These are phyloP conservation scores for Drosophila bipectinata DNA, from an alignment of 1,140 invertebrate species.

Conservation along the genomic window DNA sequence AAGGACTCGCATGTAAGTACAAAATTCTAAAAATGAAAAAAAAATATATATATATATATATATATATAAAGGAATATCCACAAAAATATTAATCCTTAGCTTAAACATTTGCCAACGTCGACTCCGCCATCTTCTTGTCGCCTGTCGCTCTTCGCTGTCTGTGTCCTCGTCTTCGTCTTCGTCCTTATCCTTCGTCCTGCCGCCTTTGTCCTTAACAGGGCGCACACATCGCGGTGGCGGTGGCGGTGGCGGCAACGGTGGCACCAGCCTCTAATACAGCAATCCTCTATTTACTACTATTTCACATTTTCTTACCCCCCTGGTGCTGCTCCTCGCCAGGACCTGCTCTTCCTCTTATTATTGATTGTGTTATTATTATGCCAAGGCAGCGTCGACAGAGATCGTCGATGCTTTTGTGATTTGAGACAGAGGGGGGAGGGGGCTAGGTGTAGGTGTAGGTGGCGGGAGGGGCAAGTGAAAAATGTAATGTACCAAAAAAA, in stretches of 20 bases:
- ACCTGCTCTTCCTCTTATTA: conserved; percentile 35
- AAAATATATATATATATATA: background rate
- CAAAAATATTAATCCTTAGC: conserved; percentile 80
- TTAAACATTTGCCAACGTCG: conserved; percentile 76
- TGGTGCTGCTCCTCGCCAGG: background rate
- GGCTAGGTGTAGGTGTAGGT: background rate
- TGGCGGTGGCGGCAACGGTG: conserved; percentile 13
- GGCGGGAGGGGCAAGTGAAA: conserved; percentile 37
- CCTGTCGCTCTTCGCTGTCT: conserved; percentile 5
- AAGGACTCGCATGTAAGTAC: conserved; percentile 50
- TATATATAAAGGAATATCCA: background rate
- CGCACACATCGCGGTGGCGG: conserved; percentile 40
- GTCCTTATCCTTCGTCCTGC: background rate
- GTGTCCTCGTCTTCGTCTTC: conserved; percentile 7
- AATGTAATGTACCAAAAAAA: conserved; percentile 51
- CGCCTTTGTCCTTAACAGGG: background rate
- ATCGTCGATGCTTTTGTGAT: conserved; percentile 57
- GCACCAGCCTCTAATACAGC: conserved; percentile 65
- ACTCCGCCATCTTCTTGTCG: conserved; percentile 36
- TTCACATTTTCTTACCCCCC: conserved; percentile 42
- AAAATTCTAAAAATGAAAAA: conserved; percentile 73
- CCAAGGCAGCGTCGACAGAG: conserved; percentile 29
- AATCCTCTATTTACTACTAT: conserved; percentile 69
- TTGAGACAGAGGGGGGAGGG: conserved; percentile 6
- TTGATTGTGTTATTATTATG: conserved; percentile 66